Conservation (phyloP, 1,140 invertebrate species). For the Teleogryllus occipitalis region DNA sequence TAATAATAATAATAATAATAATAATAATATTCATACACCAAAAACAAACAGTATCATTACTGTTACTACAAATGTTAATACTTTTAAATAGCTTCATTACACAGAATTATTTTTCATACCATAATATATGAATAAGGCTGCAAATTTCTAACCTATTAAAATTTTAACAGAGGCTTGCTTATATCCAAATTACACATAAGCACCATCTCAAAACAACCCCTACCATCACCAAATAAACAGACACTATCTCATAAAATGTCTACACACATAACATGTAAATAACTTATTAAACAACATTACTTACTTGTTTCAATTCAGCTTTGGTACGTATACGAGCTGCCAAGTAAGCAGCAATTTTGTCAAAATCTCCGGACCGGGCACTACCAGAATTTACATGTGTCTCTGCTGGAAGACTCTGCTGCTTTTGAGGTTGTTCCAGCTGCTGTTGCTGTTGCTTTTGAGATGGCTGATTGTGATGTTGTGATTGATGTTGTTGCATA, state of each 20-base stretch:
- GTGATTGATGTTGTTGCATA: neutral
- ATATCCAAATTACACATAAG: too few relatives aligned
- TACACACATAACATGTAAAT: too few relatives aligned
- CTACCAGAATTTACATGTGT: neutral
- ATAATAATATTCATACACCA: too few relatives aligned
- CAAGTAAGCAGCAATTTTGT: conserved; percentile 45
- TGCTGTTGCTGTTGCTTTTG: neutral
- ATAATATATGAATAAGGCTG: too few relatives aligned
- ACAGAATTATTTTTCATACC: too few relatives aligned
- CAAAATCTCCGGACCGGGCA: conserved; percentile 31
- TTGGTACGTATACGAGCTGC: conserved; percentile 70
- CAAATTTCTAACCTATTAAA: too few relatives aligned
- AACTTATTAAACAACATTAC: neutral
- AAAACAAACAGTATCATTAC: neutral
- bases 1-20: too few relatives aligned
- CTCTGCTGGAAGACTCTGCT: neutral
- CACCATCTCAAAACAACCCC: too few relatives aligned
- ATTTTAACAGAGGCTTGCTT: too few relatives aligned
- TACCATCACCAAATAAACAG: too few relatives aligned
- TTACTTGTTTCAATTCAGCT: conserved; percentile 67
- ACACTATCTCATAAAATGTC: too few relatives aligned
- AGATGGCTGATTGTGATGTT: neutral
- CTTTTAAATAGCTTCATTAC: too few relatives aligned
- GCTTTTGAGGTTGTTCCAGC: neutral
- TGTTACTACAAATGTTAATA: neutral